These are phyloP conservation scores for Margarornis squamiger DNA, from an alignment of 2,797 vertebrate genomes.

Conservation along the genomic window DNA sequence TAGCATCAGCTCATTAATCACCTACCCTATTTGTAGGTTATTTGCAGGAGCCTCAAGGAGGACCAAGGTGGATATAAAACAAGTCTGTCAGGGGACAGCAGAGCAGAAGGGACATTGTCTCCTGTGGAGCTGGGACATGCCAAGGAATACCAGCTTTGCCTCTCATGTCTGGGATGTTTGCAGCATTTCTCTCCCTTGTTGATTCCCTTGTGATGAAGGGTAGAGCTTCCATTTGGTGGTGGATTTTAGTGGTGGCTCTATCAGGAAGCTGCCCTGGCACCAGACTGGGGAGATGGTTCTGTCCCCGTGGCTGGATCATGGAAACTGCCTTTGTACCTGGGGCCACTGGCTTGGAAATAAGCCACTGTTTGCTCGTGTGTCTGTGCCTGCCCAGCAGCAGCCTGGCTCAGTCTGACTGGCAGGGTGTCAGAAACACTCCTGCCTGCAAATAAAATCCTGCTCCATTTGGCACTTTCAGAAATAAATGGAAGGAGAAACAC, in stretches of 20 bases:
- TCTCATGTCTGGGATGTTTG: neutral
- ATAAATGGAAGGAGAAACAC: neutral
- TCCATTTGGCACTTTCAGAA: neutral
- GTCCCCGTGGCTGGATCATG: neutral
- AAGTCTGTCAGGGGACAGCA: neutral
- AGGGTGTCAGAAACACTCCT: neutral
- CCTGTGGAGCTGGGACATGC: neutral
- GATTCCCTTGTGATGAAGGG: neutral
- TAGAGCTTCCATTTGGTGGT: neutral
- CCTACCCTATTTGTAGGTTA: neutral
- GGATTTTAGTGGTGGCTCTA: neutral
- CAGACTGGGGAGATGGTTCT: neutral
- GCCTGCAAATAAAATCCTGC: neutral
- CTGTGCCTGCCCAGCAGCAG: neutral
- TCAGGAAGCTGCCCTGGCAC: neutral
- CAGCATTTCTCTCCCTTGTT: neutral
- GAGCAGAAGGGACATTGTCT: neutral
- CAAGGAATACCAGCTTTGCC: neutral
- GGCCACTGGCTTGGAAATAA: neutral
- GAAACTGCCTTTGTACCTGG: neutral
- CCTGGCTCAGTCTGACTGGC: neutral
- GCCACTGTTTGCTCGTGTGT: fast-evolving
- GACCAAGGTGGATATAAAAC: neutral
- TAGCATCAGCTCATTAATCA: neutral
- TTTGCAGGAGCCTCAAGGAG: neutral